Evolutionary conservation across 2,888 invertebrate genomes (phyloP).

Genomic region (Nebria salina): DNA sequence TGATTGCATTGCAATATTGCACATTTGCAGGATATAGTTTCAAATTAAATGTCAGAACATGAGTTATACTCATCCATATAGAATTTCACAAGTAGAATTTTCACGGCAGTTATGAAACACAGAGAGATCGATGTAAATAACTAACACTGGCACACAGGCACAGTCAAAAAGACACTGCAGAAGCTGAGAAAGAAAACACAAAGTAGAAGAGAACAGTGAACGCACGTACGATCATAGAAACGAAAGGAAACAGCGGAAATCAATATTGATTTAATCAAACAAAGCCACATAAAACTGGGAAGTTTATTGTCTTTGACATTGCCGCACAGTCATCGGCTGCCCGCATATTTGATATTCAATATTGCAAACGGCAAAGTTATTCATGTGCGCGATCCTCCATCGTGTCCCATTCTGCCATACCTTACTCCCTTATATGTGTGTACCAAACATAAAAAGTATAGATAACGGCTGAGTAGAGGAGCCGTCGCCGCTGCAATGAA

Average conservation of each 20-base stretch:
- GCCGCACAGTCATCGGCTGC: constrained; percentile 38
- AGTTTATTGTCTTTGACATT: constrained; percentile 46
- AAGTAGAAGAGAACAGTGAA: constrained; percentile 1
- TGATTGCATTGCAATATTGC: constrained; percentile 46
- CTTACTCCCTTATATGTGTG: neutral
- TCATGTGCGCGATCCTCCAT: constrained; percentile 24
- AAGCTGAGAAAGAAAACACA: constrained; percentile 14
- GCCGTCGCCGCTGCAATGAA: constrained; percentile 9
- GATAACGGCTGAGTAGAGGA: constrained; percentile 12
- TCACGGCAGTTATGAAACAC: neutral
- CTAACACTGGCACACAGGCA: neutral
- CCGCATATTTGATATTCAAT: constrained; percentile 46
- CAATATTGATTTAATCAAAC: constrained; percentile 47
- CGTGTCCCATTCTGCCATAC: neutral
- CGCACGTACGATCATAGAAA: constrained; percentile 5
- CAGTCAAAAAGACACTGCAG: constrained; percentile 13
- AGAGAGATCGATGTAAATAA: constrained; percentile 3
- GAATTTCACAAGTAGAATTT: constrained; percentile 38
- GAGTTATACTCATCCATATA: constrained; percentile 45
- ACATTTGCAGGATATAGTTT: constrained; percentile 42
- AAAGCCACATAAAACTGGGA: constrained; percentile 43
- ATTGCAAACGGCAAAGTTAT: constrained; percentile 42
- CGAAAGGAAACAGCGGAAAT: constrained; percentile 39
- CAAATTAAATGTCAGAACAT: constrained; percentile 46
- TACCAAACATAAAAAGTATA: constrained; percentile 18